A percentile compares a stretch with the other conserved stretches of the same genome.
These are phyloP conservation scores for Cantharis lateralis DNA, from an alignment of 2,888 invertebrate species.

Conservation along the genomic window DNA sequence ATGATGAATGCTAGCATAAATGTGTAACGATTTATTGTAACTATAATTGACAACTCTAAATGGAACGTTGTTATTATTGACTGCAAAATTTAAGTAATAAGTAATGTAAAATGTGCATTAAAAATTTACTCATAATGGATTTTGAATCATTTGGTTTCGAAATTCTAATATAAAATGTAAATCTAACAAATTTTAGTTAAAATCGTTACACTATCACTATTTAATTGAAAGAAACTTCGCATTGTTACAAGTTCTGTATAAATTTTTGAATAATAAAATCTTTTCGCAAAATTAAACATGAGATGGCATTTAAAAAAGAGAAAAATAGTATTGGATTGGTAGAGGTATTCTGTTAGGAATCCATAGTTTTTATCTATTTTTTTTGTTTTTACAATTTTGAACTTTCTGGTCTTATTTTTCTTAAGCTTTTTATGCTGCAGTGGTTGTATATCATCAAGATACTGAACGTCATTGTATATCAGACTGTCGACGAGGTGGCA, in stretches of 20 bases:
- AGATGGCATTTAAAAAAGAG: too few species aligned
- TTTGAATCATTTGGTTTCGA: background rate
- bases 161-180: background rate
- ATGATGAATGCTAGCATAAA: background rate
- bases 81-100: background rate
- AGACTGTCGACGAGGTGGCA: slow-evolving; percentile 49
- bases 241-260: too few species aligned
- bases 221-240: too few species aligned
- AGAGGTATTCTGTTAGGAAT: background rate
- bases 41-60: background rate
- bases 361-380: background rate
- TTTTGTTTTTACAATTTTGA: background rate
- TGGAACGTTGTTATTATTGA: background rate
- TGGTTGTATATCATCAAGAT: slow-evolving; percentile 40
- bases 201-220: background rate
- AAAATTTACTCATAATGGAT: background rate
- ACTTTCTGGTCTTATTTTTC: background rate
- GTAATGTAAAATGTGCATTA: background rate
- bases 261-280: too few species aligned
- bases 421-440: slow-evolving; percentile 16
- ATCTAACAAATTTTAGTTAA: background rate
- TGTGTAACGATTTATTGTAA: background rate
- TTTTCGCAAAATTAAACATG: background rate
- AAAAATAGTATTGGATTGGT: background rate
- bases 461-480: slow-evolving; percentile 44